Evolutionary conservation across 2,113 vertebrate genomes (phyloP).

Genomic region (Corythornis madagascariensis): DNA sequence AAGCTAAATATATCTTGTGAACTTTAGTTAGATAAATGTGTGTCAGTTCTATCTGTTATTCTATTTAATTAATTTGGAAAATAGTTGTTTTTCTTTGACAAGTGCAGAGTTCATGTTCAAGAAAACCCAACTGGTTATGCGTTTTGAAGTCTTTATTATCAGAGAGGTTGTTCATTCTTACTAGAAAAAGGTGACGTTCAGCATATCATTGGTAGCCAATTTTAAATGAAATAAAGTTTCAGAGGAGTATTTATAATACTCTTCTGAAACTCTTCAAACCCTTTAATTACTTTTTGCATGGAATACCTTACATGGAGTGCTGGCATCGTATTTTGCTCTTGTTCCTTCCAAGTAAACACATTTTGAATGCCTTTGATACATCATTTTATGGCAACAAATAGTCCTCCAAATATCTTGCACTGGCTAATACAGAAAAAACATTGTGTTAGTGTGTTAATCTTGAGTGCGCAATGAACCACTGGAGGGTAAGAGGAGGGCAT

Average conservation of each 20-base stretch:
- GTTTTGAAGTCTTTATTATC: slow-evolving; percentile 81
- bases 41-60: slow-evolving; percentile 58
- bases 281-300: slow-evolving; percentile 74
- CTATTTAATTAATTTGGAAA: slow-evolving; percentile 73
- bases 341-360: slow-evolving; percentile 67
- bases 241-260: slow-evolving; percentile 58
- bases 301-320: slow-evolving; percentile 56
- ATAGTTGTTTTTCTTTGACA: slow-evolving; percentile 56
- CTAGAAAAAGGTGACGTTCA: slow-evolving; percentile 87
- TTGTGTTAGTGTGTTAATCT: slow-evolving; percentile 72
- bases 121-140: neutral
- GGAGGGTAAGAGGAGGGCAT: slow-evolving; percentile 80
- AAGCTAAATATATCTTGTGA: slow-evolving; percentile 62
- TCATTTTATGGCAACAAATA: slow-evolving; percentile 80
- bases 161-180: slow-evolving; percentile 87
- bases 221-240: slow-evolving; percentile 69
- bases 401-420: slow-evolving; percentile 48
- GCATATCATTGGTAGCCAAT: slow-evolving; percentile 63
- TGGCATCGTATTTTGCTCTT: slow-evolving; percentile 67
- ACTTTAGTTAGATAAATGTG: slow-evolving; percentile 69
- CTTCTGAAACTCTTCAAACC: slow-evolving; percentile 20
- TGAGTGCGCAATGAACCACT: slow-evolving; percentile 73
- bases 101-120: slow-evolving; percentile 71
- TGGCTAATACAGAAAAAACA: slow-evolving; percentile 63
- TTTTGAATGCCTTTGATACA: slow-evolving; percentile 78